These are phyloP conservation scores for Eupsilia transversa DNA, from an alignment of 2,888 invertebrate genomes.

Conservation along the genomic window DNA sequence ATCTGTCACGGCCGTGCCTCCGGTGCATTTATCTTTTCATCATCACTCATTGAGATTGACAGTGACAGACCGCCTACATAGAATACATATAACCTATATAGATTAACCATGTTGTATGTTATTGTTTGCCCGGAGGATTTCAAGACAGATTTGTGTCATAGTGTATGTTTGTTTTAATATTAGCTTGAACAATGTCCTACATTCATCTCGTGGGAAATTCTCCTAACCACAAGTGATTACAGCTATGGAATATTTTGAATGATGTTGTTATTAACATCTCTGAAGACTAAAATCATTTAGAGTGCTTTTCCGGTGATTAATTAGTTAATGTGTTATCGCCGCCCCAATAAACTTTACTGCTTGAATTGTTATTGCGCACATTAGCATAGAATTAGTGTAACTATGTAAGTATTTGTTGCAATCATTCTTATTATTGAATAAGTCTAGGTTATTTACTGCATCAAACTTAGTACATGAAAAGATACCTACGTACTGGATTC, in stretches of 20 bases:
- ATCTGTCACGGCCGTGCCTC: constrained; percentile 37
- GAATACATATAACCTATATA: constrained; percentile 46
- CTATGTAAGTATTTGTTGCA: constrained; percentile 6
- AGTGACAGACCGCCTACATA: constrained; percentile 38
- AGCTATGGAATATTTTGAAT: constrained; percentile 24
- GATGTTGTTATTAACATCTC: constrained; percentile 17
- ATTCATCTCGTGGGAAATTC: constrained; percentile 24
- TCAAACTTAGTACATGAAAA: not conserved
- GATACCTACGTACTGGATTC: not conserved
- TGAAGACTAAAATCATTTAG: constrained; percentile 10
- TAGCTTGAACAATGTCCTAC: not conserved
- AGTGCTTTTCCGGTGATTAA: constrained; percentile 11
- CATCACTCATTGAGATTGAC: constrained; percentile 54
- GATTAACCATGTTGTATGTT: constrained; percentile 36
- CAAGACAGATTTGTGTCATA: constrained; percentile 23
- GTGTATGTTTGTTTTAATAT: constrained; percentile 22
- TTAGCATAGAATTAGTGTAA: constrained; percentile 20
- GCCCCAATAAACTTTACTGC: constrained; percentile 22
- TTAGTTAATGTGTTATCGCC: constrained; percentile 18
- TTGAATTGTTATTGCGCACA: constrained; percentile 9
- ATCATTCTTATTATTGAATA: constrained; percentile 12
- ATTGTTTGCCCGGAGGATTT: constrained; percentile 22
- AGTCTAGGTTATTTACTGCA: not conserved
- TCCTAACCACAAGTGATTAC: constrained; percentile 28
- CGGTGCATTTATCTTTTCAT: constrained; percentile 47